Conservation (phyloP, 2,113 vertebrate species). For the Tretioscincus oriximinensis region DNA sequence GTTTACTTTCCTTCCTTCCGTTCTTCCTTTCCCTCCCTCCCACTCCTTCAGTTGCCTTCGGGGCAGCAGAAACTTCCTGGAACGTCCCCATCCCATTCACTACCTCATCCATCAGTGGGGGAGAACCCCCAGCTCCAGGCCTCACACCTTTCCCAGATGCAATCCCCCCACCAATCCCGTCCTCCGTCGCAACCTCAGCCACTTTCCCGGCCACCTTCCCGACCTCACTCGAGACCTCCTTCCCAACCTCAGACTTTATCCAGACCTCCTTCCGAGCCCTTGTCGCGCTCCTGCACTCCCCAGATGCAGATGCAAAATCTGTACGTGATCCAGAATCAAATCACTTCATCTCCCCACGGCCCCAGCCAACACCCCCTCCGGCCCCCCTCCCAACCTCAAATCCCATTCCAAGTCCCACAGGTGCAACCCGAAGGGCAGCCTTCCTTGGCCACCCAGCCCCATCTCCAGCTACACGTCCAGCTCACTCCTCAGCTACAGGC, state of each 20-base stretch:
- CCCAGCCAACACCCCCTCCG: slow-evolving; percentile 54
- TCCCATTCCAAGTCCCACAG: slow-evolving; percentile 55
- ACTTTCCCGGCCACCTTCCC: slow-evolving; percentile 69
- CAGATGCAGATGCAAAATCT: slow-evolving; percentile 73
- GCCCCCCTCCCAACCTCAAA: slow-evolving; percentile 68
- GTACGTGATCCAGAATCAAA: slow-evolving; percentile 84
- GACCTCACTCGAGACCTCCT: slow-evolving; percentile 60
- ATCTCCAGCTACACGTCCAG: slow-evolving; percentile 34
- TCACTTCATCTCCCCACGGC: slow-evolving; percentile 70
- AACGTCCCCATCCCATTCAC: slow-evolving; percentile 75
- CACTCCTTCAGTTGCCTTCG: slow-evolving; percentile 76
- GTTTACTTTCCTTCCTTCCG: slow-evolving; percentile 38
- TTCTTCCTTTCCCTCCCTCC: slow-evolving; percentile 26
- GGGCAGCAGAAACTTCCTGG: slow-evolving; percentile 84
- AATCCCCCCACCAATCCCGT: slow-evolving; percentile 74
- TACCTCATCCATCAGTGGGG: slow-evolving; percentile 76
- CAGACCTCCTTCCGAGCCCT: slow-evolving; percentile 70
- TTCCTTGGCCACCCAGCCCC: slow-evolving; percentile 25
- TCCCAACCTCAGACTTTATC: slow-evolving; percentile 66
- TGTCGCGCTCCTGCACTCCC: slow-evolving; percentile 79
- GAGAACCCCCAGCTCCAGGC: slow-evolving; percentile 82
- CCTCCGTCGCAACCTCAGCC: slow-evolving; percentile 81
- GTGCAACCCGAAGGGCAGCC: slow-evolving; percentile 39
- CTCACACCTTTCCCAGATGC: slow-evolving; percentile 71
- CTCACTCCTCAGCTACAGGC: slow-evolving; percentile 22